A percentile compares a stretch with the other conserved stretches of the same genome.
Evolutionary conservation across 2,888 invertebrate genomes (phyloP).

Genomic region (Noctua pronuba): DNA sequence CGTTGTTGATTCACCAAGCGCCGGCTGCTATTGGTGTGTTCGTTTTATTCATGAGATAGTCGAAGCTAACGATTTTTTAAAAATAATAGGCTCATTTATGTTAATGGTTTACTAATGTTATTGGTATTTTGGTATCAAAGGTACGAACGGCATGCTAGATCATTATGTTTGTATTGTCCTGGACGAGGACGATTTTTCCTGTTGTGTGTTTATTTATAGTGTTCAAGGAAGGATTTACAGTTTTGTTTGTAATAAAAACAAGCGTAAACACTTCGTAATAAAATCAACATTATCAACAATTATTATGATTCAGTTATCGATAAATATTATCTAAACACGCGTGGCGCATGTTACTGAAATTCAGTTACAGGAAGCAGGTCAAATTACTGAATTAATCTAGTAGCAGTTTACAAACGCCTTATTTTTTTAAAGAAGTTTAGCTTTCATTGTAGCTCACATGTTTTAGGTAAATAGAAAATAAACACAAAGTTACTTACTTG

Average conservation of each 20-base stretch:
- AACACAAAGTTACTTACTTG: slow-evolving; percentile 78
- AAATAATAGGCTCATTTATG: slow-evolving; percentile 11
- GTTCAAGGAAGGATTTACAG: not conserved
- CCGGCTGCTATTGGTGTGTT: slow-evolving; percentile 49
- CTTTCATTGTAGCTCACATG: not conserved
- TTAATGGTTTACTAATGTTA: slow-evolving; percentile 17
- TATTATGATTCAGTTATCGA: not conserved
- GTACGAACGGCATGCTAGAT: not conserved
- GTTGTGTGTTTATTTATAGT: slow-evolving; percentile 16
- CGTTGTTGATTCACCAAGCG: slow-evolving; percentile 56
- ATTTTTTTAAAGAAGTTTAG: not conserved
- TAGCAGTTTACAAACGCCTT: not conserved
- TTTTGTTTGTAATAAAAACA: not conserved
- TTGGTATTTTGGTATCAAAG: slow-evolving; percentile 11
- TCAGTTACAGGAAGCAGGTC: not conserved
- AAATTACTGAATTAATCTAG: not conserved
- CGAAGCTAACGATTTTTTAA: slow-evolving; percentile 55
- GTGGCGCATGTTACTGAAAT: not conserved
- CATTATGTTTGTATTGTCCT: slow-evolving; percentile 22
- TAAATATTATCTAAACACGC: not conserved
- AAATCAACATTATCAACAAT: not conserved
- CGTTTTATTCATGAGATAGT: slow-evolving; percentile 49
- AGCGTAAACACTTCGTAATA: not conserved
- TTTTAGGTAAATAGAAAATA: not conserved
- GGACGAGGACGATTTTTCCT: slow-evolving; percentile 15